Evolutionary conservation across 2,797 vertebrate genomes (phyloP), one percentile per base, ranked within the genome.

Genomic region (Tamandua tetradactyla): DNA sequence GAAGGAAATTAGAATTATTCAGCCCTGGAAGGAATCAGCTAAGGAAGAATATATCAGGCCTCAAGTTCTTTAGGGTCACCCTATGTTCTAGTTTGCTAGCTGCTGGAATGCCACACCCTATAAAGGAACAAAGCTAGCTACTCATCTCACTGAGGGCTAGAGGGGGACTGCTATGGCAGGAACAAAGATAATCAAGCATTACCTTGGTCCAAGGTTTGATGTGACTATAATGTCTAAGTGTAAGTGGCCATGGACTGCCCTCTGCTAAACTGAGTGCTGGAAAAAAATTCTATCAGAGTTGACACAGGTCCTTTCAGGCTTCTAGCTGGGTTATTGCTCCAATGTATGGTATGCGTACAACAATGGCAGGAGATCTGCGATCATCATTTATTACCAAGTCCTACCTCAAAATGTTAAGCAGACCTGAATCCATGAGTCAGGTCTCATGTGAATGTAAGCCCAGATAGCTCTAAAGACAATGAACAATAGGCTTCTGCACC

Each of bases 121-220:
- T 64, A 52, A 91, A 84, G 87, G 40, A 71, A 80, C 30, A 75
- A 79, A 89, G 71, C 52, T n/a, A 89, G 76, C 37, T 32, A 3
- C 32, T 91, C 61, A 10, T 47, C 59, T 83, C 47, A 69, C 40
- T 64, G 30, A 91, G 42, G 59, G 7, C 49, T 55, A 84, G 5
- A 66, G 8, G 25, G 15, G 79, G 85, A 91, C 18, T 20, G 37
- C 79, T 69, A 71, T 0, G 89, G 44, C 14, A 81, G 23, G n/a
- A 94, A 91, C 32, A 84, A 66, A 23, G 42, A 62, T 82, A 90
- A 49, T 23, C 76, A 82, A 87, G 87, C 11, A 59, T n/a, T 55
- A 57, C 18, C 14, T 27, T 10, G 49, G 59, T 59, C 25, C 17
- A 66, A 66, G 8, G 23, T 18, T 14, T 78, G 80, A n/a, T 1